phyloP scores from a whole-genome alignment of 2,113 vertebrate species.

The Hyla sarda region DNA sequence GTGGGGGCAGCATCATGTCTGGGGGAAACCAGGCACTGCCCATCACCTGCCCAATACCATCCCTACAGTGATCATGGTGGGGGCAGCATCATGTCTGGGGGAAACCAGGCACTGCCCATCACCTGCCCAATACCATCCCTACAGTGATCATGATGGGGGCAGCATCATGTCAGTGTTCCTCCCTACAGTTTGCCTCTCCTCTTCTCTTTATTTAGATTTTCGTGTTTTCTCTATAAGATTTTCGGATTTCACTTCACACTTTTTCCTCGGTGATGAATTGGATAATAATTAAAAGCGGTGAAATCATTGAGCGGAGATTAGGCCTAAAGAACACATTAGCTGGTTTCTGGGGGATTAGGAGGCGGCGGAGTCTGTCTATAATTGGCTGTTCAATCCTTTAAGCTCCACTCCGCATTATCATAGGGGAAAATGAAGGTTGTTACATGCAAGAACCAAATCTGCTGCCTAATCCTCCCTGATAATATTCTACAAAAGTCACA shows the following conservation, averaged over 20 bases:
- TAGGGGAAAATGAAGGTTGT: conserved; percentile 22
- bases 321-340: conserved; percentile 9
- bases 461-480: conserved; percentile 3
- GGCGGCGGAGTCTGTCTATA: conserved; percentile 30
- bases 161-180: too few species aligned
- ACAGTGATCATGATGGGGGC: too few species aligned
- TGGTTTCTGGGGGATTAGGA: conserved; percentile 43
- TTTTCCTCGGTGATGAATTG: conserved; percentile 6
- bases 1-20: too few species aligned
- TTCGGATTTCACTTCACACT: not conserved
- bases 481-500: conserved; percentile 17
- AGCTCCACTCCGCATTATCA: conserved; percentile 33
- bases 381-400: conserved; percentile 52
- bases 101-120: too few species aligned
- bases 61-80: too few species aligned
- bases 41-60: too few species aligned
- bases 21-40: too few species aligned
- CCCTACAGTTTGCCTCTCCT: not conserved
- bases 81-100: too few species aligned
- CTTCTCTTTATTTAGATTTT: not conserved
- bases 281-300: conserved; percentile 42
- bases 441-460: not conserved
- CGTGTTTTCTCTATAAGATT: not conserved
- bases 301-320: conserved; percentile 7
- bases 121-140: too few species aligned